Percentiles rank a stretch among this genome's conserved stretches.
Evolutionary conservation across 2,113 vertebrate species (phyloP).

Genomic region (Lipotes vexillifer): DNA sequence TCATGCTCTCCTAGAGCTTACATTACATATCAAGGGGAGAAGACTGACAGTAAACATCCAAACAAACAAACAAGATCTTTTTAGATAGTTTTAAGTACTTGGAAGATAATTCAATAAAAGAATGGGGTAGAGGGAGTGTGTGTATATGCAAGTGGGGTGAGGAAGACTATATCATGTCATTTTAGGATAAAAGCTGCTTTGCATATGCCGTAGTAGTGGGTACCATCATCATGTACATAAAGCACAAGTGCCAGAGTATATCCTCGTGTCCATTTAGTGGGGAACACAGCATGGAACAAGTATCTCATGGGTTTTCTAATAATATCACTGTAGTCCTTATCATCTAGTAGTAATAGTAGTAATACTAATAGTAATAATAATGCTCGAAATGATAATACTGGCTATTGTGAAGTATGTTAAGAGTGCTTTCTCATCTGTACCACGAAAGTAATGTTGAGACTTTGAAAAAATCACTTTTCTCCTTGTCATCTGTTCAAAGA

Average conservation of each 20-base stretch:
- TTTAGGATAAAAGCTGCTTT: not conserved
- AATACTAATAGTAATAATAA: not conserved
- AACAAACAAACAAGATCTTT: not conserved
- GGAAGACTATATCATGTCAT: not conserved
- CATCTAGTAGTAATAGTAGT: not conserved
- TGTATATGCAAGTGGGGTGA: not conserved
- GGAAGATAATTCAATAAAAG: not conserved
- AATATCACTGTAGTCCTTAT: not conserved
- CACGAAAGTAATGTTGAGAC: not conserved
- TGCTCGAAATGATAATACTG: not conserved
- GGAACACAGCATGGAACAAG: not conserved
- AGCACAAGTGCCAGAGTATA: not conserved
- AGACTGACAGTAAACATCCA: not conserved
- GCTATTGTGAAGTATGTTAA: not conserved
- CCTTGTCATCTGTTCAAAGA: not conserved
- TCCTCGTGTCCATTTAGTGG: no score
- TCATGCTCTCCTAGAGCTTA: not conserved
- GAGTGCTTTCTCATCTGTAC: not conserved
- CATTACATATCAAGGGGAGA: not conserved
- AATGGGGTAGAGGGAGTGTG: not conserved
- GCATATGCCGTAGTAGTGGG: not conserved
- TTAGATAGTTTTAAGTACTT: not conserved
- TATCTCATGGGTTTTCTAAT: not conserved
- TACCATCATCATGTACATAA: not conserved
- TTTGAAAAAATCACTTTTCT: not conserved